phyloP scores from a whole-genome alignment of 1,140 invertebrate species.

The Neotoxoptera formosana region DNA sequence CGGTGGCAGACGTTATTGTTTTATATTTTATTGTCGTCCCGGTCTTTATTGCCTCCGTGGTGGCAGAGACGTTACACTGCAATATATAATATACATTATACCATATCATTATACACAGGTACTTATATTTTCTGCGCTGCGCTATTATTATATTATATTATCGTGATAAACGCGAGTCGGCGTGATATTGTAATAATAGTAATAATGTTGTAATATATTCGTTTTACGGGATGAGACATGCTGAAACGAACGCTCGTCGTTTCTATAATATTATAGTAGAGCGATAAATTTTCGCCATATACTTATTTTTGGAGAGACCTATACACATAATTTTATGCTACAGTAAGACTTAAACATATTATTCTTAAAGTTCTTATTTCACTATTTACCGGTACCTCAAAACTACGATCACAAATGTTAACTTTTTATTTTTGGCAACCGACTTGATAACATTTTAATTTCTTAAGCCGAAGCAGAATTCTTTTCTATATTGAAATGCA shows the following conservation, averaged over 20 bases:
- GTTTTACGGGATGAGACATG: no score
- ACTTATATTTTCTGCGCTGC: neutral
- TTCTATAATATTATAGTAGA: no score
- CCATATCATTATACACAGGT: neutral
- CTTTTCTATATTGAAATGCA: neutral
- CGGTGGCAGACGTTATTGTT: slow-evolving; percentile 27
- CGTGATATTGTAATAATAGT: neutral
- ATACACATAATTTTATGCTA: no score
- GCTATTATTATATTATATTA: neutral
- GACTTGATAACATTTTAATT: neutral
- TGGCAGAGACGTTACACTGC: neutral
- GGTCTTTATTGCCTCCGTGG: slow-evolving; percentile 6
- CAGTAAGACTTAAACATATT: no score
- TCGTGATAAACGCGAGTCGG: neutral
- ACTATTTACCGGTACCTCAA: no score
- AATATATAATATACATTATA: neutral
- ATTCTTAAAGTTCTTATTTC: no score
- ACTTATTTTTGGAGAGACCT: no score
- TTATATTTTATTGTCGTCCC: slow-evolving; percentile 44
- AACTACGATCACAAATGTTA: neutral
- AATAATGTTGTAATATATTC: neutral
- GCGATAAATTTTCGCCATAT: no score
- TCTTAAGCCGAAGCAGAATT: neutral
- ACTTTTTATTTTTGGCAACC: neutral
- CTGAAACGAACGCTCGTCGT: no score